Evolutionary conservation across 2,113 vertebrate species (phyloP).

Genomic region (Chiloscyllium plagiosum): DNA sequence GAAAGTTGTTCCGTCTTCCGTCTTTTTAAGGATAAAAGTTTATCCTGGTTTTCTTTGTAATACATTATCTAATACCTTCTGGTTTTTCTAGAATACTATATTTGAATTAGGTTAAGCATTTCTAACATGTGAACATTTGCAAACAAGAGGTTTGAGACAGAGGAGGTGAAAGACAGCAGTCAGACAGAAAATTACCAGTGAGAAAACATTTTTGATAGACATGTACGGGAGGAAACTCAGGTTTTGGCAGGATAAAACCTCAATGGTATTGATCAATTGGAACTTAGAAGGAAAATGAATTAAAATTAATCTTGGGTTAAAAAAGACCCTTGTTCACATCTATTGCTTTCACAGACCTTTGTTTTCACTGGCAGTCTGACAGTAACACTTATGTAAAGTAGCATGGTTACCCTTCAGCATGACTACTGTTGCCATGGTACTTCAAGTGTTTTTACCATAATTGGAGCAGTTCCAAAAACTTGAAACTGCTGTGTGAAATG

Average conservation of each 20-base stretch:
- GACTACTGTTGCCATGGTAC: slow-evolving; percentile 33
- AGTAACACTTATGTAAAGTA: slow-evolving; percentile 14
- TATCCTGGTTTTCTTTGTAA: not conserved
- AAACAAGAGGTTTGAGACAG: not conserved
- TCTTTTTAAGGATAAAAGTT: not conserved
- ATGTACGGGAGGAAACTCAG: not conserved
- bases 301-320: not conserved
- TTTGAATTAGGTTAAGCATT: not conserved
- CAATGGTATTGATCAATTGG: slow-evolving; percentile 21
- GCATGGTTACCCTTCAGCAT: not conserved
- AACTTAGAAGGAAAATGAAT: not conserved
- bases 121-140: slow-evolving; percentile 1
- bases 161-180: not conserved
- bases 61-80: not conserved
- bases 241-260: not conserved
- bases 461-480: slow-evolving; percentile 22
- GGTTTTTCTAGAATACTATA: not conserved
- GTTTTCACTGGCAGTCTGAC: slow-evolving; percentile 29
- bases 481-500: slow-evolving; percentile 21
- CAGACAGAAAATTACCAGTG: slow-evolving; percentile 4
- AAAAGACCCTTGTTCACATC: not conserved
- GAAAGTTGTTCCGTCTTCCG: not conserved
- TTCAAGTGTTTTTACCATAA: slow-evolving; percentile 11
- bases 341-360: not conserved
- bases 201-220: not conserved